Conservation (phyloP, 2,888 invertebrate species). For the Lymantria monacha region DNA sequence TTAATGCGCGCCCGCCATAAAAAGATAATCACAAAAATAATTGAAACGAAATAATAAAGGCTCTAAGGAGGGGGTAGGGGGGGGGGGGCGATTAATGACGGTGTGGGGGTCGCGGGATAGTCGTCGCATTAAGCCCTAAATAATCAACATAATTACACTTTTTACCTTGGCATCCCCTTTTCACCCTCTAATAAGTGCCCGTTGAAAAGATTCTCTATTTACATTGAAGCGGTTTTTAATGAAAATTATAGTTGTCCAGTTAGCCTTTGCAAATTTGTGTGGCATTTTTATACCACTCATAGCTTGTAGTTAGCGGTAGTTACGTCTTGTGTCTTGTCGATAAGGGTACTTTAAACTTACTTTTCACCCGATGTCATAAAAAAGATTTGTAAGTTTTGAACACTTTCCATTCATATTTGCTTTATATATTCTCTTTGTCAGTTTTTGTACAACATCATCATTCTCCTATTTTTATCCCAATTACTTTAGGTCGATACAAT, state of each 20-base stretch:
- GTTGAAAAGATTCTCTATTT: conserved; percentile 66
- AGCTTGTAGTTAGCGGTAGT: not conserved
- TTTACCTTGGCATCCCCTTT: conserved; percentile 73
- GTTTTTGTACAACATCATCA: too few species aligned
- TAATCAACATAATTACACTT: conserved; percentile 82
- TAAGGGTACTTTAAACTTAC: too few species aligned
- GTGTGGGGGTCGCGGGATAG: conserved; percentile 64
- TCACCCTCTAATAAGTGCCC: conserved; percentile 62
- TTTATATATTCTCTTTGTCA: too few species aligned
- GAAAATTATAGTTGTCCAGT: conserved; percentile 44
- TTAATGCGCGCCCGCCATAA: conserved; percentile 78
- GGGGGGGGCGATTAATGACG: conserved; percentile 74
- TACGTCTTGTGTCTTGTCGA: too few species aligned
- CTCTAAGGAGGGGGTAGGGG: conserved; percentile 46
- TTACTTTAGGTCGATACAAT: too few species aligned
- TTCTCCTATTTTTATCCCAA: too few species aligned
- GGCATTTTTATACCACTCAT: not conserved
- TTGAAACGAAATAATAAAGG: conserved; percentile 82
- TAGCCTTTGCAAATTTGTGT: conserved; percentile 4
- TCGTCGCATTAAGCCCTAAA: conserved; percentile 79
- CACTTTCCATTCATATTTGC: too few species aligned
- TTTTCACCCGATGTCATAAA: too few species aligned
- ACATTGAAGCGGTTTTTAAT: conserved; percentile 45
- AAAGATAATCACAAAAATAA: conserved; percentile 83
- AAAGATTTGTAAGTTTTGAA: too few species aligned